Conservation (phyloP, 2,113 vertebrate genomes). For the Picathartes gymnocephalus region DNA sequence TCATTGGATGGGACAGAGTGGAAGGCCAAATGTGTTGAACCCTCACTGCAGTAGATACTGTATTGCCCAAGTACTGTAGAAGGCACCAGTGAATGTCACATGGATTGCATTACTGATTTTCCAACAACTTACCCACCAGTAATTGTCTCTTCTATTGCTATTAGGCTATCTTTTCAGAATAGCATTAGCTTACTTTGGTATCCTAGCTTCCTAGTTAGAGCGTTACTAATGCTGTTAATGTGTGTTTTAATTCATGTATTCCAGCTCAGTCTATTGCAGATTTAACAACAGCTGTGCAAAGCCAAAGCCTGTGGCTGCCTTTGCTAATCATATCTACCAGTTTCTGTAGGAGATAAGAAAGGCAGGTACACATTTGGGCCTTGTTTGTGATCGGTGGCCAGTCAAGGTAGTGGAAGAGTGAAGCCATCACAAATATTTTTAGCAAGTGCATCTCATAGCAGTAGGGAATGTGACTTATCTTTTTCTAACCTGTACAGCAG, state of each 20-base stretch:
- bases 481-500: neutral
- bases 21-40: neutral
- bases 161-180: neutral
- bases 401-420: neutral
- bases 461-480: neutral
- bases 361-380: neutral
- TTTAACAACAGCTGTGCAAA: neutral
- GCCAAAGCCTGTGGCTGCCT: neutral
- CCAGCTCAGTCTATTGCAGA: neutral
- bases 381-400: neutral
- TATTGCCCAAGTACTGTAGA: neutral
- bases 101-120: neutral
- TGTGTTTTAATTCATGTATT: neutral
- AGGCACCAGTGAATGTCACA: neutral
- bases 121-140: neutral
- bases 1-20: neutral
- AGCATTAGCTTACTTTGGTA: neutral
- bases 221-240: neutral
- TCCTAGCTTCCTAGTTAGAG: neutral
- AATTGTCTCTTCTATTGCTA: neutral
- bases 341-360: neutral
- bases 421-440: neutral
- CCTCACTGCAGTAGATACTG: neutral
- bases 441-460: neutral
- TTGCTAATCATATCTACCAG: neutral